Evolutionary conservation across 2,113 vertebrate genomes (phyloP), one percentile per base, ranked within the genome.

Genomic region (Nothocercus julius): DNA sequence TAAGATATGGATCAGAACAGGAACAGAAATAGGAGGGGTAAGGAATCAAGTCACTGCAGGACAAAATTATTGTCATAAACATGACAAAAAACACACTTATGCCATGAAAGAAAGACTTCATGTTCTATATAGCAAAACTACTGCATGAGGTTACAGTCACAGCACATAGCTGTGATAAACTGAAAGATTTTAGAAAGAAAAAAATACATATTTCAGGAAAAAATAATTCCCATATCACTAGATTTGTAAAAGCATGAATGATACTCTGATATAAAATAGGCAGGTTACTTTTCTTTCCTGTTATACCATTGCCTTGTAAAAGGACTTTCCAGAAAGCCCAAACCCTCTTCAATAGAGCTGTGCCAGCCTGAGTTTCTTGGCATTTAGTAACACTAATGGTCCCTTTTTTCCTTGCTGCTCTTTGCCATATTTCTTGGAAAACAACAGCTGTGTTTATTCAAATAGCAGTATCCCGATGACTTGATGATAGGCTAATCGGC

Each of bases 361-460:
- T 93, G 83, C 92, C 96, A 97, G 96, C 83, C 93, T 85, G 89
- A 96, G 93, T 93, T 96, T 94, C 94, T 91, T 66, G 95, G 93
- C 95, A 93, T 96, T 97, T 87, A 97, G 81, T 96, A 97, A 80
- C 93, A 92, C 93, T 96, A 97, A 98, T 96, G 97, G 97, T 97
- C 97, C 94, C 82, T 92, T 95, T 87, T 94, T 96, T 40, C 96
- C 97, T 97, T 85, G 90, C 95, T 98, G 96, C 93, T 98, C 97
- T 97, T 97, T 97, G 96, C 97, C 96, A 88, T 97, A 92, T 98
- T 98, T 98, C 98, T 97, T 98, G 97, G 97, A 97, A 98, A 98
- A 98, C 97, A 98, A 91, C 98, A 98, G 98, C 98, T 98, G 98
- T 98, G 97, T 98, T 98, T 98, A 97, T 98, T 97, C 95, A 93